A percentile compares a stretch with the other conserved stretches of the same genome.
These are phyloP conservation scores for Aspiorhynchus laticeps DNA, from an alignment of 2,113 vertebrate genomes.

Conservation along the genomic window DNA sequence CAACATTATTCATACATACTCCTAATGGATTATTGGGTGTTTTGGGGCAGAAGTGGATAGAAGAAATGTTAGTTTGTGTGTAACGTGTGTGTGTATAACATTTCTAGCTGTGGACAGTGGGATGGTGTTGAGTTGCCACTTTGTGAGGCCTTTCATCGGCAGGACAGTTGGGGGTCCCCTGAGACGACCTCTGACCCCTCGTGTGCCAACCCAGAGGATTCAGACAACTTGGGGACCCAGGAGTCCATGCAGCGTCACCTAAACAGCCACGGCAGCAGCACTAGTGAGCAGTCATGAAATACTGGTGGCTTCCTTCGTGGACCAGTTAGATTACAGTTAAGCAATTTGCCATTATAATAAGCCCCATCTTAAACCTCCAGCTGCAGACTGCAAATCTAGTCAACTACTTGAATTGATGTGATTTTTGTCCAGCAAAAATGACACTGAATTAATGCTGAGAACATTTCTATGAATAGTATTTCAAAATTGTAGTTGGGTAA, in stretches of 20 bases:
- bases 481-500: neutral
- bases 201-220: constrained; percentile 67
- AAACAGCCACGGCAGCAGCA: constrained; percentile 79
- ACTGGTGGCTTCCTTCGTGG: neutral
- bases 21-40: neutral
- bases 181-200: constrained; percentile 77
- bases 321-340: constrained; percentile 30
- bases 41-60: constrained; percentile 15
- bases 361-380: neutral
- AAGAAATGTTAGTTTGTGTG: constrained; percentile 57
- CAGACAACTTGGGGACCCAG: constrained; percentile 67
- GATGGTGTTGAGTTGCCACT: constrained; percentile 90
- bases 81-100: constrained; percentile 66
- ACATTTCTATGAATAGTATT: neutral
- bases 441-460: neutral
- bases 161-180: constrained; percentile 80
- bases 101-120: constrained; percentile 91
- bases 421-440: neutral
- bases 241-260: constrained; percentile 76
- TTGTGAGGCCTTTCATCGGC: constrained; percentile 89
- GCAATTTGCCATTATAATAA: constrained; percentile 1
- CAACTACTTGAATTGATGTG: neutral
- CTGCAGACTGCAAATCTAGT: neutral
- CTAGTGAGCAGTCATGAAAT: constrained; percentile 74
- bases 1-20: neutral